Conservation (phyloP, 2,113 vertebrate genomes). For the Asarcornis scutulata region DNA sequence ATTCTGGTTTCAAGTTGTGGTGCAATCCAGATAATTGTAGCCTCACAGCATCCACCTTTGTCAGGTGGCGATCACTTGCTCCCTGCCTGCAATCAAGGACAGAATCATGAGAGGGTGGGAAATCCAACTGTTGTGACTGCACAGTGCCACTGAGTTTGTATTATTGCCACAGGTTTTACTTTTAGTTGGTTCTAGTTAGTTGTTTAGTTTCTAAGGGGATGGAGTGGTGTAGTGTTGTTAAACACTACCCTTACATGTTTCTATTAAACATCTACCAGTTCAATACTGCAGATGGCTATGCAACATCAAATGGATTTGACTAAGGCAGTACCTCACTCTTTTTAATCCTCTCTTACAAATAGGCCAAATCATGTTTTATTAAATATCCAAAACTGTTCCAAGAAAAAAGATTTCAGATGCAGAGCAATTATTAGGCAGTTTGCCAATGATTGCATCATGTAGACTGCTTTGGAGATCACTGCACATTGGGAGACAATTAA, state of each 20-base stretch:
- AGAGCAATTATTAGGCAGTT: background rate
- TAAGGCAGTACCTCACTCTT: background rate
- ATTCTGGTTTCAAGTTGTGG: background rate
- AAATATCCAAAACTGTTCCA: background rate
- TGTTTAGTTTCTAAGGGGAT: background rate
- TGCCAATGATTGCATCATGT: constrained; percentile 41
- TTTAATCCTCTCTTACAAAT: background rate
- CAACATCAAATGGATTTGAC: background rate
- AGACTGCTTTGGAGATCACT: background rate
- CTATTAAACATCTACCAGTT: background rate
- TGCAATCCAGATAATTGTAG: background rate
- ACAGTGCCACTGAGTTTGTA: background rate
- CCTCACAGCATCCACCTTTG: background rate
- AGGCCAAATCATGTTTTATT: background rate
- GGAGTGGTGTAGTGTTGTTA: background rate
- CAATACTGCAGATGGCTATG: background rate
- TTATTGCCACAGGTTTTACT: background rate
- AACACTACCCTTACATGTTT: background rate
- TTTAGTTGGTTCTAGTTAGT: background rate
- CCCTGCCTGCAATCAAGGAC: background rate
- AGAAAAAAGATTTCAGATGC: background rate
- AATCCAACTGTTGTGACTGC: background rate
- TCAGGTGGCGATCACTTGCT: background rate
- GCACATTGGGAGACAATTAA: constrained; percentile 1
- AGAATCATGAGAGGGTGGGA: background rate